These are phyloP conservation scores for Microcebus murinus DNA, from an alignment of 2,113 vertebrate genomes.

Conservation along the genomic window DNA sequence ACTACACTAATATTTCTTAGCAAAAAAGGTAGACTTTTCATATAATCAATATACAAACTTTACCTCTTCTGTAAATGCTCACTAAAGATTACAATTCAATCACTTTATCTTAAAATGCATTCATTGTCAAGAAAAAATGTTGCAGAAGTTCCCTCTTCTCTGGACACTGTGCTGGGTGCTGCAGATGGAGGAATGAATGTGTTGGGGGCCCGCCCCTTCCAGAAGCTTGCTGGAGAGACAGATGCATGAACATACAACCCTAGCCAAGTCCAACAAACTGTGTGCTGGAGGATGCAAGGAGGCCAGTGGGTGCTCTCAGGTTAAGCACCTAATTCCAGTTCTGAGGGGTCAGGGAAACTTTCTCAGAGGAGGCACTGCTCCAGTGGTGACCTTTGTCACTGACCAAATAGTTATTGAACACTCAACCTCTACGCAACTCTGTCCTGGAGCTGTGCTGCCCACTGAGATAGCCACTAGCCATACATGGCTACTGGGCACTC, in stretches of 20 bases:
- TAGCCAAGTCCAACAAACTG: not conserved
- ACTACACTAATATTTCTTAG: not conserved
- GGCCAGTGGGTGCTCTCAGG: rapidly evolving
- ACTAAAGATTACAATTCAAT: not conserved
- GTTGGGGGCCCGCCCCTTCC: rapidly evolving
- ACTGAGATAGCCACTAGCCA: not conserved
- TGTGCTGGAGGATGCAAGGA: not conserved
- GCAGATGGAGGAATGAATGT: not conserved
- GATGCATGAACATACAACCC: rapidly evolving
- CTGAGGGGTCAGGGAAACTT: not conserved
- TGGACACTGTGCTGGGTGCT: not conserved
- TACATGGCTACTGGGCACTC: not conserved
- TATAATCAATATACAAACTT: not conserved
- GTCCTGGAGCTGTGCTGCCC: not conserved
- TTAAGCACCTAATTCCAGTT: not conserved
- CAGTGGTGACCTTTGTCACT: not conserved
- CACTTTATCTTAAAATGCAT: not conserved
- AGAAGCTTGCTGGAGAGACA: not conserved
- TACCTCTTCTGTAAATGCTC: not conserved
- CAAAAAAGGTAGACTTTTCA: not conserved
- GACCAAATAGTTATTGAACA: not conserved
- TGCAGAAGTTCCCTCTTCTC: not conserved
- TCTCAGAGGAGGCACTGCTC: not conserved
- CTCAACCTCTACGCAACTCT: not conserved
- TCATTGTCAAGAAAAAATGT: not conserved